Percentiles rank a stretch among this genome's conserved stretches.
phyloP scores from a whole-genome alignment of 2,797 vertebrate species.

The Sebastes melanostomus region DNA sequence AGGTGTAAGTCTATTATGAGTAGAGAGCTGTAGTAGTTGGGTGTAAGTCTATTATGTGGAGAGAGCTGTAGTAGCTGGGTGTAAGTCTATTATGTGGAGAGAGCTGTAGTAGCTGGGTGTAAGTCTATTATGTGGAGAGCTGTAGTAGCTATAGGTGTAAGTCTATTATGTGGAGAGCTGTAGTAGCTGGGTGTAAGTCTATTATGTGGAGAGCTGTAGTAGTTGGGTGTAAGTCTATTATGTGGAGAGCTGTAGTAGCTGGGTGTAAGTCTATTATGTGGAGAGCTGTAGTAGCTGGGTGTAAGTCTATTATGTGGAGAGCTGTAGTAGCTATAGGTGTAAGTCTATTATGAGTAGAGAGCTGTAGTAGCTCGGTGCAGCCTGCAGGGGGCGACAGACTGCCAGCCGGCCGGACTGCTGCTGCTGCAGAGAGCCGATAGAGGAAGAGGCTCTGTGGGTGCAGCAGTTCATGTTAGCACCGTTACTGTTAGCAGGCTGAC shows the following conservation, averaged over 20 bases:
- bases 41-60: no score
- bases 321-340: not conserved
- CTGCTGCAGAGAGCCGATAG: not conserved
- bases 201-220: not conserved
- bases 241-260: not conserved
- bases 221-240: accelerated
- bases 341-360: no score
- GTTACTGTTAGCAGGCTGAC: conserved; percentile 33
- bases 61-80: no score
- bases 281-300: not conserved
- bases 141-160: not conserved
- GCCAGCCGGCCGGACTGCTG: no score
- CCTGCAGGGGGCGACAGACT: conserved; percentile 15
- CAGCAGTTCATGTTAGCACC: conserved; percentile 67
- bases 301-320: no score
- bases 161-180: not conserved
- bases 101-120: not conserved
- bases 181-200: not conserved
- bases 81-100: no score
- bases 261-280: no score
- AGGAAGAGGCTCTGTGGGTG: conserved; percentile 67
- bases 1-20: no score
- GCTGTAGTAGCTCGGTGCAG: not conserved
- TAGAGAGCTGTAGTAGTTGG: no score
- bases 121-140: no score